Conservation (phyloP, 2,113 vertebrate genomes). For the Petrocephalus zakoni region DNA sequence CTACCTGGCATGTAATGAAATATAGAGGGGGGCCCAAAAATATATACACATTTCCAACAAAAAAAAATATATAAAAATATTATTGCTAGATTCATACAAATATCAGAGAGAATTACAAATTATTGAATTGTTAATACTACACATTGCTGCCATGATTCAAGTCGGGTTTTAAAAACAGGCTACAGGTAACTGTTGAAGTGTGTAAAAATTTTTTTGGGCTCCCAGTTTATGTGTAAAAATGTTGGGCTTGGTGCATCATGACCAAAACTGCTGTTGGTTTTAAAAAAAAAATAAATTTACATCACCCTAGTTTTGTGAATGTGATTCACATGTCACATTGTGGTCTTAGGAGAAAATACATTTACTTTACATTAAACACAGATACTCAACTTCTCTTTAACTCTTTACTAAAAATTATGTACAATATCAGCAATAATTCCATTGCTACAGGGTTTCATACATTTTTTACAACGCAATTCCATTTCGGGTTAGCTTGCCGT, state of each 20-base stretch:
- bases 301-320: background rate
- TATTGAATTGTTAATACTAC: too few relatives aligned
- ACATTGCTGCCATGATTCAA: too few relatives aligned
- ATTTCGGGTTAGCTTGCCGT: conserved; percentile 11
- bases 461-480: conserved; percentile 11
- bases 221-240: background rate
- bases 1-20: background rate
- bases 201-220: too few relatives aligned
- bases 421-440: conserved; percentile 24
- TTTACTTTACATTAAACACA: background rate
- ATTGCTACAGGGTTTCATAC: conserved; percentile 19
- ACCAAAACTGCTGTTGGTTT: background rate
- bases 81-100: too few relatives aligned
- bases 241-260: background rate
- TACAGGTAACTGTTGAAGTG: too few relatives aligned
- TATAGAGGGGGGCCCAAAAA: too few relatives aligned
- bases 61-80: too few relatives aligned
- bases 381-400: background rate
- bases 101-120: too few relatives aligned
- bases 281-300: background rate
- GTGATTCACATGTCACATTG: background rate
- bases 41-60: too few relatives aligned
- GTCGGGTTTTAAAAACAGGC: too few relatives aligned
- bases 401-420: conserved; percentile 31
- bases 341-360: background rate